Base-by-base conservation (phyloP, 2,888 invertebrate species). In the Drosophila suboccidentalis region DNA sequence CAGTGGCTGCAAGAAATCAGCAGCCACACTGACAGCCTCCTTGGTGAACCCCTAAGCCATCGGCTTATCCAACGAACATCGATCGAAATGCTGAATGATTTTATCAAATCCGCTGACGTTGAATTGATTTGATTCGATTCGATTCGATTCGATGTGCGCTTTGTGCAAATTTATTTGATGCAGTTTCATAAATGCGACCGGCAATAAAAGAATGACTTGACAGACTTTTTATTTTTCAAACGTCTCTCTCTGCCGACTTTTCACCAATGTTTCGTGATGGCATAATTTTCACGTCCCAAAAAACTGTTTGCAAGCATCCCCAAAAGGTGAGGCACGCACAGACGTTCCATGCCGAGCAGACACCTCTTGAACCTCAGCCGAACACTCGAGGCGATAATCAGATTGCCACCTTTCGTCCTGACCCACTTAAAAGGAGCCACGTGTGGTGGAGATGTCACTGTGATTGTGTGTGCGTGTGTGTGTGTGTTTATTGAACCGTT, bases 101-200 rank as follows among this genome's bases (percentile, higher is more conserved):
- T 78, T 71, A 83, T 84, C 70, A 79, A 79, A 87, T 79, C 71
- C 79, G 82, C 82, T 81, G 83, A 84, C 87, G 84, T 71, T 69
- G 82, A 87, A 87, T 77, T 79, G 87, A 86, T 83, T 83, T 74
- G 61, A 68, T 75, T 84, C 81, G 79, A 83, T 83, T 5, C 26
- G 87, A 86, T 83, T 83, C 71, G 61, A 68, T 75, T 84, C 81
- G 79, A 83, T 83, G 84, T 77, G 77, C 74, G 71, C 79, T 84
- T 87, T 83, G 81, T 87, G 87, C 70, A 83, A 87, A 75, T 84
- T 87, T 84, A 72, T 79, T 71, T 77, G 79, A 68, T 76, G 83
- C 79, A 82, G 78, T 80, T 86, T 78, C 83, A 86, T 78, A 80
- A 85, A 78, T 83, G 81, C 66, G 64, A 60, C 49, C 59, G 70